A percentile compares a stretch with the other conserved stretches of the same genome.
phyloP scores from a whole-genome alignment of 2,797 vertebrate genomes.

The Chloroceryle inda region DNA sequence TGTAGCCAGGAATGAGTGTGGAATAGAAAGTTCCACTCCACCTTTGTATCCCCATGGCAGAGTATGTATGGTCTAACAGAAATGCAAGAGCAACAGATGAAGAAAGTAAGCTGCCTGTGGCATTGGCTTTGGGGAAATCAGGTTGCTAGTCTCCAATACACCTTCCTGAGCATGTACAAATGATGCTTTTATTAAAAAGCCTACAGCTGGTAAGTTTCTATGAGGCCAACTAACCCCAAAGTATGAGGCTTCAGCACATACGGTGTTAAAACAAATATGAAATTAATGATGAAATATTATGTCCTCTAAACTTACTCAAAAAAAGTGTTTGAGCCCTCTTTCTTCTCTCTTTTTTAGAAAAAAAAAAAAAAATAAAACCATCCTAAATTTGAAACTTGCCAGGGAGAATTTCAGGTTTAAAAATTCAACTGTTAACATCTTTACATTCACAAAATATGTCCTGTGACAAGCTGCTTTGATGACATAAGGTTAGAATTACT shows the following conservation, averaged over 20 bases:
- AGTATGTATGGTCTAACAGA: not conserved
- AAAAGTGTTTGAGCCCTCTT: not conserved
- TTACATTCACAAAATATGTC: not conserved
- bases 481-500: not conserved
- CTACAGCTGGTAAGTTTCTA: not conserved
- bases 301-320: not conserved
- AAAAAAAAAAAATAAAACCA: not conserved
- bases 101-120: not conserved
- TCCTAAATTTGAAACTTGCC: not conserved
- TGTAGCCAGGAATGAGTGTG: not conserved
- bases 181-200: not conserved
- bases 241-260: not conserved
- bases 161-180: not conserved
- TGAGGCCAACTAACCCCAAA: not conserved
- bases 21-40: not conserved
- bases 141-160: not conserved
- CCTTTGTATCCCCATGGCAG: not conserved
- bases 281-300: not conserved
- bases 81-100: not conserved
- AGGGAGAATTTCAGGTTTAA: not conserved
- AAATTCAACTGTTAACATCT: not conserved
- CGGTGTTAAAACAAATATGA: not conserved
- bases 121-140: conserved; percentile 14
- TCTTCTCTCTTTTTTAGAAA: not conserved
- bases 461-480: not conserved